phyloP scores from a whole-genome alignment of 1,140 invertebrate species.

The Camponotus floridanus region DNA sequence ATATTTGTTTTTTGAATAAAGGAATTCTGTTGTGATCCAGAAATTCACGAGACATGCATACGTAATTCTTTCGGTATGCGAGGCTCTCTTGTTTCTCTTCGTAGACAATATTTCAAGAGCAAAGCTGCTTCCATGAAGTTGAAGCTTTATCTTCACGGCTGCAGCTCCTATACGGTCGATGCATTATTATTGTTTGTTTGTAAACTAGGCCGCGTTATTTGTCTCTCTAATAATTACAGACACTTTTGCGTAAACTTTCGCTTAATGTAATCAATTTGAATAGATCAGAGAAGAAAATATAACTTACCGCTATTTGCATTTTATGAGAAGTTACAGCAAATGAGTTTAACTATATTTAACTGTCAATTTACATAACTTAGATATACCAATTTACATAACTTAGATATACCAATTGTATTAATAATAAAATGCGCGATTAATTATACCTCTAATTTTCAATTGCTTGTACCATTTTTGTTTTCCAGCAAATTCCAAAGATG shows the following conservation, averaged over 20 bases:
- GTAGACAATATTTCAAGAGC: conserved; percentile 64
- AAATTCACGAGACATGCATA: conserved; percentile 64
- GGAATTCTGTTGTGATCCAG: conserved; percentile 59
- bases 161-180: conserved; percentile 31
- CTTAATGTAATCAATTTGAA: not conserved
- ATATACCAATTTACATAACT: not conserved
- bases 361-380: not conserved
- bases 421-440: not conserved
- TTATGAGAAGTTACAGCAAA: not conserved
- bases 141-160: conserved; percentile 53
- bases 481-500: not conserved
- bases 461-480: not conserved
- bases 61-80: conserved; percentile 53
- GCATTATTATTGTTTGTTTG: conserved; percentile 39
- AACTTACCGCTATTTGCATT: not conserved
- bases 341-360: not conserved
- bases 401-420: not conserved
- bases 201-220: conserved; percentile 33
- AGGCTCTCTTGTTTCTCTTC: conserved; percentile 57
- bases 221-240: conserved; percentile 32
- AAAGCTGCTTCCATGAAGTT: conserved; percentile 58
- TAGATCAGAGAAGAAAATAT: not conserved
- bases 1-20: conserved; percentile 65
- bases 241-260: not conserved
- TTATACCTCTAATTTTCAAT: not conserved